Evolutionary conservation across 2,113 vertebrate genomes (phyloP), one percentile per base, ranked within the genome.

Genomic region (Rhinolophus sinicus): DNA sequence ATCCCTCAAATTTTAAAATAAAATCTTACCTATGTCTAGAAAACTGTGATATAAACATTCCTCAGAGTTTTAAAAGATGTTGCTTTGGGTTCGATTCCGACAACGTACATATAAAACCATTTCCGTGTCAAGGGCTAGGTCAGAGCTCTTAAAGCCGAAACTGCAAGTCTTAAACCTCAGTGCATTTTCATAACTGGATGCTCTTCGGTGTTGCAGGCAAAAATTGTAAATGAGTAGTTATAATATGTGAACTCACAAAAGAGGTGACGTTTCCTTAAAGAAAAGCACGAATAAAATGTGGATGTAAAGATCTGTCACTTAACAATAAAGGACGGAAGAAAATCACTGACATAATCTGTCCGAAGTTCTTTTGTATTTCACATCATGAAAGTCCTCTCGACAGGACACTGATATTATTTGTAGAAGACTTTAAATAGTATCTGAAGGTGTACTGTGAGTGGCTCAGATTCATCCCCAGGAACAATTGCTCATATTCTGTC

Each of bases 131-230:
- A 95, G 76, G 88, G 69, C 35, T 90, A 82, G 40, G 67, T 95
- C 82, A 94, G 47, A 86, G 65, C 28, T 88, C 35, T 69, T 75
- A 44, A 89, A 93, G 54, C 28, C 60, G 76, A 93, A 97, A 95
- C 9, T 84, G 40, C 33, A 91, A 64, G 28, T 69, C 72, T 92
- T 88, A 93, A 94, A 82, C 58, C 52, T 93, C 85, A 76, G 70
- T 78, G 62, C 22, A 60, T 78, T 97, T 92, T 93, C 50, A 14
- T 93, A 95, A 93, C 8, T 40, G 44, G 60, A 78, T 90, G 50
- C 65, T 94, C 65, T 94, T 67, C 96, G 18, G 44, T 83, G 88
- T 92, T 90, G 80, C 11, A 82, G 81, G 76, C 38, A 94, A 94
- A 95, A 88, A 82, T 35, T 91, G 24, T 33, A 85, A 96, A 60